phyloP scores from a whole-genome alignment of 2,888 invertebrate species.

The Atherix ibis region DNA sequence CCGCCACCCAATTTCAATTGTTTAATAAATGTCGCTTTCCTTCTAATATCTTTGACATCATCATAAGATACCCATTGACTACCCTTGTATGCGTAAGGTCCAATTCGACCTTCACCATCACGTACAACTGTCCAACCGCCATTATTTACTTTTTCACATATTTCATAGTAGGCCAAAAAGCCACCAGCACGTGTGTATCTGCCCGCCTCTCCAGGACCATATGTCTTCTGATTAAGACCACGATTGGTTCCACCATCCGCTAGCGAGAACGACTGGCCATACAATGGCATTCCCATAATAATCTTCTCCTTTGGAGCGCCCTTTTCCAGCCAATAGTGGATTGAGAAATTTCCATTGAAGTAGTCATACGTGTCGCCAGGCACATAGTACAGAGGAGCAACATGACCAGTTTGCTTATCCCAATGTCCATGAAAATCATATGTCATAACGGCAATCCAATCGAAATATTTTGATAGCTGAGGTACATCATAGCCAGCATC shows the following conservation, averaged over 20 bases:
- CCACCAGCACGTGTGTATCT: constrained; percentile 53
- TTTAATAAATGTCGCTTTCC: constrained; percentile 43
- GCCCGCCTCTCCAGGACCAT: constrained; percentile 54
- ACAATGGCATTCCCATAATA: constrained; percentile 59
- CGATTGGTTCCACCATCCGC: constrained; percentile 33
- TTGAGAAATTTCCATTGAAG: constrained; percentile 55
- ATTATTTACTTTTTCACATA: constrained; percentile 43
- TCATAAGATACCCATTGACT: constrained; percentile 71
- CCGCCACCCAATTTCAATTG: constrained; percentile 49
- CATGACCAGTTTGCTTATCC: constrained; percentile 57
- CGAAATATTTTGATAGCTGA: constrained; percentile 46
- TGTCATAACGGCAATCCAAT: constrained; percentile 69
- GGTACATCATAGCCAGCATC: constrained; percentile 58
- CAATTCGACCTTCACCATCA: constrained; percentile 43
- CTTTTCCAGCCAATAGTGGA: constrained; percentile 54
- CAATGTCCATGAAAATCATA: constrained; percentile 68
- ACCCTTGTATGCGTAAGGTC: constrained; percentile 54
- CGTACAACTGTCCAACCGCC: constrained; percentile 46
- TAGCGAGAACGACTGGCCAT: constrained; percentile 59
- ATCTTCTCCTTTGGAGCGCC: constrained; percentile 49
- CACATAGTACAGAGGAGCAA: constrained; percentile 53
- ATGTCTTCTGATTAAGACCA: constrained; percentile 41
- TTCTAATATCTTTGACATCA: constrained; percentile 45
- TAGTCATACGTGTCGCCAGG: constrained; percentile 45
- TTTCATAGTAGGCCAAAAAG: constrained; percentile 63